Conservation (phyloP, 37 sponge, comb jelly and placozoan species). For the Geodia barretti region DNA sequence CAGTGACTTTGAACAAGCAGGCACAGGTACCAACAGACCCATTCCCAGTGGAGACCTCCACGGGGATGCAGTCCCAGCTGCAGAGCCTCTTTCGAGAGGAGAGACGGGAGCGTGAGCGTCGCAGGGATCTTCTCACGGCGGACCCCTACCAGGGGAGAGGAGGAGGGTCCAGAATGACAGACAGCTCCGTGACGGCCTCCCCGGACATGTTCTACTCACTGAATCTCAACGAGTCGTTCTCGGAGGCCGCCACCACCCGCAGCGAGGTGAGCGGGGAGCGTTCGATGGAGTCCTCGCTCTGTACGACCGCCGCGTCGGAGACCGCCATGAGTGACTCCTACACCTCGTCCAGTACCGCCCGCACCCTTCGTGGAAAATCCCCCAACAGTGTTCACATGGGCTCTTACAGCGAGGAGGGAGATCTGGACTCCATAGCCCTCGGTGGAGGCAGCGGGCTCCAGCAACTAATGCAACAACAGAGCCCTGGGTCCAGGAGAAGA, state of each 20-base stretch:
- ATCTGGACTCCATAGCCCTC: constrained; percentile 18
- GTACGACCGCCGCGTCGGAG: background rate
- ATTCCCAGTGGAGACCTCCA: constrained; percentile 38
- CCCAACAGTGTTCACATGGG: background rate
- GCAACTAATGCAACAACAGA: constrained; percentile 35
- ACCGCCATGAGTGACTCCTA: background rate
- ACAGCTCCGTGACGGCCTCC: constrained; percentile 3
- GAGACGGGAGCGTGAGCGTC: background rate
- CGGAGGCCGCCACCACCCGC: background rate
- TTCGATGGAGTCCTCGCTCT: background rate
- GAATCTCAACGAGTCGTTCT: constrained; percentile 14
- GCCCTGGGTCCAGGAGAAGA: constrained; percentile 7
- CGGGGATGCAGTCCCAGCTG: constrained; percentile 52
- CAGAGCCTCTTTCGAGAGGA: constrained; percentile 26
- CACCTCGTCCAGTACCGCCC: background rate
- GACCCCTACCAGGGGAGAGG: constrained; percentile 46
- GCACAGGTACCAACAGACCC: constrained; percentile 47
- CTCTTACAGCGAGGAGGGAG: background rate
- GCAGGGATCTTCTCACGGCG: constrained; percentile 8
- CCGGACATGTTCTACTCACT: constrained; percentile 50
- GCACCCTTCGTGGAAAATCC: background rate
- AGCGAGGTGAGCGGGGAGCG: background rate
- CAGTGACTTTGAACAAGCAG: background rate
- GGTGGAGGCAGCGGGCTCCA: constrained; percentile 36
- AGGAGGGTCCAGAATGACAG: background rate